Percentiles rank a stretch among this genome's conserved stretches.
These are phyloP conservation scores for Taenioides sp. DNA, from an alignment of 2,797 vertebrate species.

Conservation along the genomic window DNA sequence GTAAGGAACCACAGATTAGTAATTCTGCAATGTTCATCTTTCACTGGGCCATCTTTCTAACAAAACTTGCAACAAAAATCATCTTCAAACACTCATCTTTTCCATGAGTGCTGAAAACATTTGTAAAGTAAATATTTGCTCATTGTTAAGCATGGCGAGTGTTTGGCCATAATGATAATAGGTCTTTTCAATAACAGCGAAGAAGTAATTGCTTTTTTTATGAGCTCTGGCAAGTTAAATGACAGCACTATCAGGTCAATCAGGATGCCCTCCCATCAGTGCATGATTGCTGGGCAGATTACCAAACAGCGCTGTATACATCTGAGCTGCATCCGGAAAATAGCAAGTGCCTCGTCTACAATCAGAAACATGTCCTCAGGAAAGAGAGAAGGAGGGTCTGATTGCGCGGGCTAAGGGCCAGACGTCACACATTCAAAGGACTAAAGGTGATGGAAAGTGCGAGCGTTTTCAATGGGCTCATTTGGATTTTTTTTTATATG, in stretches of 20 bases:
- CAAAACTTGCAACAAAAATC: background rate
- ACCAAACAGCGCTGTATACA: slow-evolving; percentile 52
- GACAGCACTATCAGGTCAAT: slow-evolving; percentile 52
- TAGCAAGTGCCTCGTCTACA: slow-evolving; percentile 62
- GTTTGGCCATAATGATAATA: background rate
- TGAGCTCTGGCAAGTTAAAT: slow-evolving; percentile 29
- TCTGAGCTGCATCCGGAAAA: slow-evolving; percentile 53
- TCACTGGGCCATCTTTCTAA: background rate
- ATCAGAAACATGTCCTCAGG: slow-evolving; percentile 59
- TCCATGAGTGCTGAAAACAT: slow-evolving; percentile 31
- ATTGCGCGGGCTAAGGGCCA: slow-evolving; percentile 61
- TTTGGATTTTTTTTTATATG: no score
- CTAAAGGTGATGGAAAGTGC: no score
- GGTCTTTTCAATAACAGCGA: background rate
- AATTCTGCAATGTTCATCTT: background rate
- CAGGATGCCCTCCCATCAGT: slow-evolving; percentile 51
- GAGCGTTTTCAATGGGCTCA: no score
- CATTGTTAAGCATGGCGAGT: slow-evolving; percentile 19
- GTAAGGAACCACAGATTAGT: no score
- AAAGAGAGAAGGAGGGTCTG: slow-evolving; percentile 28
- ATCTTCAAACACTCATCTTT: background rate
- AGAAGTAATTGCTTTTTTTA: slow-evolving; percentile 17
- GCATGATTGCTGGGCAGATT: slow-evolving; percentile 61
- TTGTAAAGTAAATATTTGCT: slow-evolving; percentile 36
- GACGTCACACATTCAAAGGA: slow-evolving; percentile 29